Evolutionary conservation across 2,797 vertebrate genomes (phyloP).

Genomic region (Karalla daura): DNA sequence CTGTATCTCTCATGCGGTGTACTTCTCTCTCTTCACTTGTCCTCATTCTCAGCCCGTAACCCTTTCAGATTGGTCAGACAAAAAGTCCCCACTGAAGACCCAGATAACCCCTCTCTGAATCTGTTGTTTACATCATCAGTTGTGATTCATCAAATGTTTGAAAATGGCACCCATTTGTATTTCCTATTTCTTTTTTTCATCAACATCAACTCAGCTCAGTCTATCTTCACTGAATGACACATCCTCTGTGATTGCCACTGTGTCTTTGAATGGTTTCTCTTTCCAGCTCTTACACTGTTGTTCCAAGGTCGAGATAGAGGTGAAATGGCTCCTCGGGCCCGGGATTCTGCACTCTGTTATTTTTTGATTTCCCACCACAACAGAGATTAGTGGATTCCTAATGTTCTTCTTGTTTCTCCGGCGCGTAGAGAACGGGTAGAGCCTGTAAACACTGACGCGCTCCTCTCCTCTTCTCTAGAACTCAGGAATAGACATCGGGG

Average conservation of each 20-base stretch:
- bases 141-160: too few species aligned
- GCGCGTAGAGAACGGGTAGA: neutral
- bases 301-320: neutral
- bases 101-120: neutral
- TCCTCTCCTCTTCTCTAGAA: conserved; percentile 80
- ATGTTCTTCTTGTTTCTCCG: neutral
- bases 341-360: neutral
- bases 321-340: neutral
- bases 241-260: neutral
- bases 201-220: neutral
- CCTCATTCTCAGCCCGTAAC: neutral
- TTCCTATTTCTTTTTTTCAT: neutral
- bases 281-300: neutral
- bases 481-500: conserved; percentile 94
- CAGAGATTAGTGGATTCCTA: neutral
- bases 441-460: neutral
- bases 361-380: conserved; percentile 7
- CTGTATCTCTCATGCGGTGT: neutral
- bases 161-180: neutral
- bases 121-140: neutral
- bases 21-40: neutral
- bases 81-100: too few species aligned
- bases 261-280: neutral
- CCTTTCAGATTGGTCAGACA: neutral
- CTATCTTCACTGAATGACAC: neutral